A percentile compares a stretch with the other conserved stretches of the same genome.
These are phyloP conservation scores for Ischnus inquisitorius DNA, from an alignment of 2,888 invertebrate species.

Conservation along the genomic window DNA sequence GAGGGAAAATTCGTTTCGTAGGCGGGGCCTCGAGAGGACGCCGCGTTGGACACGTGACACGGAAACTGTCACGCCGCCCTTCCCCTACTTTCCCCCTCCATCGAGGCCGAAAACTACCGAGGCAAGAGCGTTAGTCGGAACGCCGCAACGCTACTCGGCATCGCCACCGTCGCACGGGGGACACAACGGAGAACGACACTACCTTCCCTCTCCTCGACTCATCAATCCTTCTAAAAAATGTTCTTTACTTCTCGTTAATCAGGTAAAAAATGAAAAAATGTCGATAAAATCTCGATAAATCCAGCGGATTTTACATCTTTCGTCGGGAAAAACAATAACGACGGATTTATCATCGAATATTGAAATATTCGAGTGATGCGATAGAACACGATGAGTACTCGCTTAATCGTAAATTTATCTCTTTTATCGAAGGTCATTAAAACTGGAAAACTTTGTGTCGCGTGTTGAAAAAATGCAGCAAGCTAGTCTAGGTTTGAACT, in stretches of 20 bases:
- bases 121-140: slow-evolving; percentile 46
- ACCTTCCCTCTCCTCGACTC: not conserved
- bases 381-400: slow-evolving; percentile 10
- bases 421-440: not conserved
- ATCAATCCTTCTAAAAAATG: slow-evolving; percentile 5
- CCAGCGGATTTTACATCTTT: not conserved
- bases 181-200: slow-evolving; percentile 20
- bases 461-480: slow-evolving; percentile 78
- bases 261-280: not conserved
- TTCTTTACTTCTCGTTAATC: not conserved
- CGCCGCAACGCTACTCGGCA: slow-evolving; percentile 43
- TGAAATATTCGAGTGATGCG: slow-evolving; percentile 10
- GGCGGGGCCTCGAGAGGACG: slow-evolving; percentile 84
- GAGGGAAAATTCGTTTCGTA: slow-evolving; percentile 79
- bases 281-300: not conserved
- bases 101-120: slow-evolving; percentile 65
- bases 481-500: slow-evolving; percentile 75
- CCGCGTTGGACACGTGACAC: slow-evolving; percentile 84
- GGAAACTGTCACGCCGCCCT: slow-evolving; percentile 85
- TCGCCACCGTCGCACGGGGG: slow-evolving; percentile 36
- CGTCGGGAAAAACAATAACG: not conserved
- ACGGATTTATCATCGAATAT: not conserved
- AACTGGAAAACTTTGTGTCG: slow-evolving; percentile 8
- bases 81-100: slow-evolving; percentile 70
- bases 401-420: not conserved